These are phyloP conservation scores for Trinectes maculatus DNA, from an alignment of 2,113 vertebrate genomes.

Conservation along the genomic window DNA sequence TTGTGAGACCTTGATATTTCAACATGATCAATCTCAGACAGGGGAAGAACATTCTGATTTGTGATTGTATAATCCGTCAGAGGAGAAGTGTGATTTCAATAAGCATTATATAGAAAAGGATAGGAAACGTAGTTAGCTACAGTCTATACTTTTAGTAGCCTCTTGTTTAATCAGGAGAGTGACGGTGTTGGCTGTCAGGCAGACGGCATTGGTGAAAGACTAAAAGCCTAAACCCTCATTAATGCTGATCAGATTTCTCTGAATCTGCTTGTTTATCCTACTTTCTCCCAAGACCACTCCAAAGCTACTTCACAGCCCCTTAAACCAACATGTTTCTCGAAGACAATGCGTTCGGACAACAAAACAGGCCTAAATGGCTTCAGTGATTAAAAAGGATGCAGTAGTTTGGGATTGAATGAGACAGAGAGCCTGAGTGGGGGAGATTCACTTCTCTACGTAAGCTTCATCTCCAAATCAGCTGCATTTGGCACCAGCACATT, in stretches of 20 bases:
- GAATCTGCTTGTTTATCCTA: constrained; percentile 78
- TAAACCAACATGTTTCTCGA: constrained; percentile 64
- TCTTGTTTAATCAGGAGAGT: constrained; percentile 65
- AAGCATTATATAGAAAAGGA: constrained; percentile 4
- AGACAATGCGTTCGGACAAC: constrained; percentile 62
- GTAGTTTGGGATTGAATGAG: constrained; percentile 55
- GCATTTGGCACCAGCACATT: constrained; percentile 64
- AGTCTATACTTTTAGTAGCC: constrained; percentile 19
- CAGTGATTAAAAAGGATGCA: constrained; percentile 69
- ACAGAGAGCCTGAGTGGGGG: constrained; percentile 22
- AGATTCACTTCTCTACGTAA: constrained; percentile 43
- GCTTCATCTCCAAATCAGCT: constrained; percentile 73
- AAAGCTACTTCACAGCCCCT: constrained; percentile 76
- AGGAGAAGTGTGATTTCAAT: constrained; percentile 16
- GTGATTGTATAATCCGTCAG: constrained; percentile 2
- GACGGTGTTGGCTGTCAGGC: constrained; percentile 57
- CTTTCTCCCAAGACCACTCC: constrained; percentile 68
- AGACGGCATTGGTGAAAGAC: constrained; percentile 60
- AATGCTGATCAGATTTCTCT: constrained; percentile 76
- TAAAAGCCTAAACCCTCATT: constrained; percentile 71
- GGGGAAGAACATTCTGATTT: not conserved
- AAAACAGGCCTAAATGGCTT: constrained; percentile 70
- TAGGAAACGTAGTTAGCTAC: constrained; percentile 5
- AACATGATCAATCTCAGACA: not conserved
- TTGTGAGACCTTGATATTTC: constrained; percentile 1